Base-by-base conservation (phyloP, 2,888 invertebrate genomes). In the Ormyrus labotus region DNA sequence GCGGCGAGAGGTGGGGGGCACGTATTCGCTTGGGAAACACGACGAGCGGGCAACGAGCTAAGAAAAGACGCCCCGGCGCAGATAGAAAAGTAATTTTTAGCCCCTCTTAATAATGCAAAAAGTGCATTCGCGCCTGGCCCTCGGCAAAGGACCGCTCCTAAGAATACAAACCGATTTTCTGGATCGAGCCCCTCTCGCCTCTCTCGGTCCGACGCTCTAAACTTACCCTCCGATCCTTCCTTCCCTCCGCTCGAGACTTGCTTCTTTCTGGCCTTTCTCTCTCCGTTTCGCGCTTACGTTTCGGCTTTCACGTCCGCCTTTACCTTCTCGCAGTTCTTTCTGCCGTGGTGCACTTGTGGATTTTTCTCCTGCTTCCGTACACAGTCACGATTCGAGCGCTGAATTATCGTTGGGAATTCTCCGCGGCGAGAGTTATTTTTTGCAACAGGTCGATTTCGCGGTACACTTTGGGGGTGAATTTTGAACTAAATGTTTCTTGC, bases 91-190 rank as follows among this genome's bases (percentile, higher is more conserved):
- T 74, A 83, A 82, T 81, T 79, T 83, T 81, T 75, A 81, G 67
- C 72, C 67, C 64, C 60, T 69, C 82, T 83, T 60, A 83, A 84
- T 83, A 81, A 84, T 84, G 75, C 81, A 84, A 58, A 63, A 76
- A 68, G 57, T 61, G 69, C 71, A 77, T 80, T 82, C 74, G 81
- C 74, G 48, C 72, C 61, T 69, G n/a, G 10, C 55, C 13, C 13
- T 13, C 13, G 48, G 5, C 19, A 57, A 57, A 64, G 73, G 48
- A 10, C 48, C 13, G 55, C 57, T 64, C 48, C 64, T 73, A 73
- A 73, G 73, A 65, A 73, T 73, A 73, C 58, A 57, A 48, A 70
- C 47, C 51, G 58, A 70, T 58, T 70, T 48, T 13, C 13, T 13
- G 13, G 13, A 13, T 13, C 13, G 13, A 13, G 13, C 13, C 13